Conservation (phyloP, 2,113 vertebrate species). For the Lasiurus cinereus region DNA sequence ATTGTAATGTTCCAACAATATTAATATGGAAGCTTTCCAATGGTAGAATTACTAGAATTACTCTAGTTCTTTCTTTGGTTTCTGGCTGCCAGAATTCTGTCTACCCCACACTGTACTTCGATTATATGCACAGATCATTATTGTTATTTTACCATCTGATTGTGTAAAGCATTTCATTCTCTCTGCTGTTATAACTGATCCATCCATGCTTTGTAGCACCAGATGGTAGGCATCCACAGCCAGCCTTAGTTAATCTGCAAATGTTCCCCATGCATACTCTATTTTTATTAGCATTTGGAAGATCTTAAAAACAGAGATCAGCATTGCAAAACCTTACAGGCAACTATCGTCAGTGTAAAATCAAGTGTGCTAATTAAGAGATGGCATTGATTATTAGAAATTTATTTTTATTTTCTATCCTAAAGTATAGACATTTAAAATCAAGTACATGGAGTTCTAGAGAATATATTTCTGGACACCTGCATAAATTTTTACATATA, state of each 20-base stretch:
- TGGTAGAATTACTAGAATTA: conserved; percentile 78
- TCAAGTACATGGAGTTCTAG: background rate
- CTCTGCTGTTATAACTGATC: conserved; percentile 74
- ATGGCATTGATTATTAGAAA: background rate
- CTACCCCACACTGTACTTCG: conserved; percentile 66
- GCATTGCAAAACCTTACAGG: background rate
- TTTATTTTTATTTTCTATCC: background rate
- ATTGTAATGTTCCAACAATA: conserved; percentile 78
- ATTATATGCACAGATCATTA: conserved; percentile 66
- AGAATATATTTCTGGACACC: background rate
- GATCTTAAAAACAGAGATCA: conserved; percentile 50
- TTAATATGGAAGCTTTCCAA: conserved; percentile 79
- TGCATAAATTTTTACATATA: background rate
- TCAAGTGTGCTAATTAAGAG: background rate
- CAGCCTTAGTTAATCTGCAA: conserved; percentile 51
- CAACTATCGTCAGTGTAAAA: conserved; percentile 4
- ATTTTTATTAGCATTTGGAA: conserved; percentile 66
- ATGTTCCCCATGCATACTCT: background rate
- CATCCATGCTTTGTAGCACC: background rate
- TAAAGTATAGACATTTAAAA: background rate
- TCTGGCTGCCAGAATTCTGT: conserved; percentile 73
- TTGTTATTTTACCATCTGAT: conserved; percentile 78
- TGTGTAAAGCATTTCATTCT: conserved; percentile 73
- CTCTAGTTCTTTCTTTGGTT: conserved; percentile 65
- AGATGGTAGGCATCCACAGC: conserved; percentile 62